A percentile compares a stretch with the other conserved stretches of the same genome.
Evolutionary conservation across 1,140 invertebrate genomes (phyloP).

Genomic region (Zaprionus tsacasi): DNA sequence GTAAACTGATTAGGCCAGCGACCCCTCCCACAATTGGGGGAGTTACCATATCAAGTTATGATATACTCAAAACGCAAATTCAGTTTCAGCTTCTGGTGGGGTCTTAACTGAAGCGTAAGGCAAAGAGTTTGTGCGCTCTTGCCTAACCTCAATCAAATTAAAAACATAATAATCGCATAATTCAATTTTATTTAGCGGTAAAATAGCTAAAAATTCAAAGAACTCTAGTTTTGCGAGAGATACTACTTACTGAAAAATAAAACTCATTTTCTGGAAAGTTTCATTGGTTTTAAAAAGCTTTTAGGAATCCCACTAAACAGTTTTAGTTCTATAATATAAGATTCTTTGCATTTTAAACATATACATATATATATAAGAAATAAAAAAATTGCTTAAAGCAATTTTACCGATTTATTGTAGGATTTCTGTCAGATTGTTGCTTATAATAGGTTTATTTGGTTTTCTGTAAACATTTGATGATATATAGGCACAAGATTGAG

Average conservation of each 20-base stretch:
- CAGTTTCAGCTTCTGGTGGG: background rate
- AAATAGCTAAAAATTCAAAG: background rate
- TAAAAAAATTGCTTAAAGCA: no score
- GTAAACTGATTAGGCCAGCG: constrained; percentile 10
- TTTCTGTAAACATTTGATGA: no score
- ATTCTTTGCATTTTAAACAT: no score
- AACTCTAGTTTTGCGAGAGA: background rate
- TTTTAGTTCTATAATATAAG: no score
- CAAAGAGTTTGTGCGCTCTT: constrained; percentile 4
- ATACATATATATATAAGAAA: no score
- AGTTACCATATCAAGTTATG: constrained; percentile 9
- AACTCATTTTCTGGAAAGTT: no score
- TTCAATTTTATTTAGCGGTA: background rate
- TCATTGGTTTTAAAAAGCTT: no score
- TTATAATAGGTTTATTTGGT: no score
- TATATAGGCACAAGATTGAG: no score
- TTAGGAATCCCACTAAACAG: no score
- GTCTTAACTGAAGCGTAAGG: background rate
- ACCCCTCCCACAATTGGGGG: background rate
- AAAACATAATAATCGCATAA: background rate
- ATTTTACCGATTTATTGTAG: no score
- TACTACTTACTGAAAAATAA: background rate
- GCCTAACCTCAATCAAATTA: constrained; percentile 1
- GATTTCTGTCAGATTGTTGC: no score
- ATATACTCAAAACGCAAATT: constrained; percentile 6